Evolutionary conservation across 2,797 vertebrate genomes (phyloP).

Genomic region (Cuculus canorus): DNA sequence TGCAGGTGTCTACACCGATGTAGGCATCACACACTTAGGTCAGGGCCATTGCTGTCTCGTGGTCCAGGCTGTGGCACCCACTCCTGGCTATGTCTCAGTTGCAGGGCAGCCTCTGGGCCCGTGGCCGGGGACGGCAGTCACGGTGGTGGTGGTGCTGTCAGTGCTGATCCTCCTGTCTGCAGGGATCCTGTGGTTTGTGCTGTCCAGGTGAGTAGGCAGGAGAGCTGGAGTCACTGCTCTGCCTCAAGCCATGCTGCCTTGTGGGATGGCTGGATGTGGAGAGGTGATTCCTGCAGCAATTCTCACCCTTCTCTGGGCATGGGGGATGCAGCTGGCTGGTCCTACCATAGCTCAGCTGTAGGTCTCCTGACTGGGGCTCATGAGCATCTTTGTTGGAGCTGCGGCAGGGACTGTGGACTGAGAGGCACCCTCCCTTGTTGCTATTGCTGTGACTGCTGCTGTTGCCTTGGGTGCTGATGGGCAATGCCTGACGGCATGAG

Average conservation of each 20-base stretch:
- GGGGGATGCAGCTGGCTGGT: neutral
- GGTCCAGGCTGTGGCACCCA: neutral
- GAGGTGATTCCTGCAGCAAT: neutral
- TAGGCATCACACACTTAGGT: neutral
- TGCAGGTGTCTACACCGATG: rapidly evolving
- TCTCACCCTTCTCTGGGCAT: neutral
- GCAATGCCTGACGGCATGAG: neutral
- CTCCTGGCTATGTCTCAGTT: neutral
- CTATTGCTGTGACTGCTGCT: neutral
- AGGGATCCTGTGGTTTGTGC: neutral
- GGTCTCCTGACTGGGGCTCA: neutral
- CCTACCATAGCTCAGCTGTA: rapidly evolving
- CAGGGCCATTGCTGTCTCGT: rapidly evolving
- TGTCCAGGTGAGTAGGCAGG: neutral
- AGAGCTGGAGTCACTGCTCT: neutral
- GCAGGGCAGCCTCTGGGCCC: neutral
- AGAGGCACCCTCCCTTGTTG: neutral
- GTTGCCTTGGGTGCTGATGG: neutral
- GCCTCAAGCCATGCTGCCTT: neutral
- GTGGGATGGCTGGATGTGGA: neutral
- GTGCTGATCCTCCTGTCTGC: neutral
- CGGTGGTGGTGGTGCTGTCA: neutral
- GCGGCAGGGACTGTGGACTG: neutral
- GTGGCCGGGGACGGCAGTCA: neutral
- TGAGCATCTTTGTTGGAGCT: neutral